Evolutionary conservation across 2,113 vertebrate genomes (phyloP).

Genomic region (Cryptotis parvus): DNA sequence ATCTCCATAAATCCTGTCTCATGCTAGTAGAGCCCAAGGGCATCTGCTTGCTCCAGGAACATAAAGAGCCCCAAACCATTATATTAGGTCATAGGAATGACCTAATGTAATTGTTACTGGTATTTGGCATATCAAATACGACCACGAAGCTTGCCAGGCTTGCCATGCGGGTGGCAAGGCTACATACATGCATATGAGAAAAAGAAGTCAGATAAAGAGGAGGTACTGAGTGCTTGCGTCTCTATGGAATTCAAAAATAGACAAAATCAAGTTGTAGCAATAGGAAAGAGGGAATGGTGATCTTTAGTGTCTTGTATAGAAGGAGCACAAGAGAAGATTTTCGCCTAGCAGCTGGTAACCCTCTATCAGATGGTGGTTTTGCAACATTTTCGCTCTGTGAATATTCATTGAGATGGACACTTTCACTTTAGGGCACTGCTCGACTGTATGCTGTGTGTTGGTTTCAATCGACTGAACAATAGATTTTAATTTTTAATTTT

Average conservation of each 20-base stretch:
- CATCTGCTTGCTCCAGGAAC: no score
- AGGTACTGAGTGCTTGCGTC: not conserved
- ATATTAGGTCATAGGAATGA: no score
- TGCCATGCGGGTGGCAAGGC: no score
- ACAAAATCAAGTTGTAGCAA: not conserved
- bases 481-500: slow-evolving; percentile 29
- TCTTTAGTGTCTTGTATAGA: not conserved
- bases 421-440: not conserved
- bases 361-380: not conserved
- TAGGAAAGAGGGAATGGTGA: not conserved
- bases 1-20: no score
- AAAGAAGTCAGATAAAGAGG: slow-evolving; percentile 13
- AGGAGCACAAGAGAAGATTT: not conserved
- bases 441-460: not conserved
- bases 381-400: not conserved
- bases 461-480: slow-evolving; percentile 1
- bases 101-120: no score
- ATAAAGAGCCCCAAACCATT: no score
- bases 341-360: not conserved
- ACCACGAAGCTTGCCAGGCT: no score
- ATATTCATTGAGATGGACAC: not conserved
- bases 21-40: no score
- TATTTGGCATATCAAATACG: no score
- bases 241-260: slow-evolving; percentile 25
- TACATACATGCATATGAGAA: not conserved